Evolutionary conservation across 2,113 vertebrate genomes (phyloP), one percentile per base, ranked within the genome.

Genomic region (Hepsetus odoe): DNA sequence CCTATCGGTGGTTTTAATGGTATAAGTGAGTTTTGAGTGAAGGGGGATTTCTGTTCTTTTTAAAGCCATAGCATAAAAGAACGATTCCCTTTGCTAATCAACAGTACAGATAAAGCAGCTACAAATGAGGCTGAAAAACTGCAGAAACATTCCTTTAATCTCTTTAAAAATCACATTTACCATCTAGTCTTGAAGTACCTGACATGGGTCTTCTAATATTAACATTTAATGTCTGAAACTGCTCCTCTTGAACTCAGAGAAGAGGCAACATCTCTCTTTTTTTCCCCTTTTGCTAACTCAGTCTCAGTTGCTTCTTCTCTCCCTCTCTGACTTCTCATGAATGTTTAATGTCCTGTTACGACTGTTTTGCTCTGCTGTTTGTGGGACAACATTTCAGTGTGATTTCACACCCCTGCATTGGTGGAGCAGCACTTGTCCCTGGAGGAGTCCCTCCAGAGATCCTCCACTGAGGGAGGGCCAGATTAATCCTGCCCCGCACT

Each of bases 321-420:
- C 24, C 33, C 55, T 77, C 30, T 55, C 59, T 40, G 42, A 85
- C 73, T 80, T 59, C 44, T 82, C 84, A 87, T 90, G 82, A 90
- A 88, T 88, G 82, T 89, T 88, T 87, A 74, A 86, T 83, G 53
- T 30, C 71, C 38, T 80, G 79, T 83, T 74, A 55, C 22, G 51
- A 24, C n/a, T 61, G 56, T 61, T 32, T 74, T 40, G 56, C 26
- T 3, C 42, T 61, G 40, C 59, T 46, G 55, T 74, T 62, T 46
- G 72, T 61, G 24, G 20, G 24, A 73, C 64, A 67, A 53, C 33
- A 20, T 61, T 61, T 28, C 35, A 59, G 51, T 40, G 20, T 67
- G 49, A 80, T 62, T 73, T 80, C 38, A 51, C 30, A 26, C 51
- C 49, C 42, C 62, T 46, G n/a, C 26, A 22, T 24, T n/a, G 64